These are phyloP conservation scores for Cantharis flavilabris DNA, from an alignment of 2,888 invertebrate species.

Conservation along the genomic window DNA sequence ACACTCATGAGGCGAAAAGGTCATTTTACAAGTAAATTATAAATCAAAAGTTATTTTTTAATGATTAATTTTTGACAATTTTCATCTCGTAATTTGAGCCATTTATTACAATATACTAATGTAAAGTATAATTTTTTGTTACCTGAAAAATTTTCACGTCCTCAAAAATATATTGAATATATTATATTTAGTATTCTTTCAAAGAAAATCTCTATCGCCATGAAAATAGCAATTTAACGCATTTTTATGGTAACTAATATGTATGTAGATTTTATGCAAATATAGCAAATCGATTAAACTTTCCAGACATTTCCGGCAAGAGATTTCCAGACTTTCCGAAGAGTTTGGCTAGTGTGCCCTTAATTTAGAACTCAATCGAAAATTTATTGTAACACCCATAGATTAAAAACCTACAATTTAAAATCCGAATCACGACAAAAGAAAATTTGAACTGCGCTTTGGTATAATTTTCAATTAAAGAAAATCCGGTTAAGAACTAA, in stretches of 20 bases:
- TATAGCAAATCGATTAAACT: background rate
- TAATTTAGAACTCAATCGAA: background rate
- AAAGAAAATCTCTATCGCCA: background rate
- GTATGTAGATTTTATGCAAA: background rate
- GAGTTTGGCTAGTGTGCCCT: background rate
- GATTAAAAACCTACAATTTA: background rate
- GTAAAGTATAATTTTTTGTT: too few species aligned
- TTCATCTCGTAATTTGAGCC: too few species aligned
- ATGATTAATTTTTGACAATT: too few species aligned
- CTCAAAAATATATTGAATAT: too few species aligned
- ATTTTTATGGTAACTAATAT: background rate
- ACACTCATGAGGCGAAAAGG: too few species aligned
- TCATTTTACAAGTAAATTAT: too few species aligned
- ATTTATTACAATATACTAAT: too few species aligned
- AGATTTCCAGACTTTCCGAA: background rate
- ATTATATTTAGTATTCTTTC: background rate
- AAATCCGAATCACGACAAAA: background rate
- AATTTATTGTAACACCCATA: background rate
- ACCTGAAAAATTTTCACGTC: too few species aligned
- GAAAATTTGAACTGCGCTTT: background rate
- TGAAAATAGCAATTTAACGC: background rate
- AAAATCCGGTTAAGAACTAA: background rate
- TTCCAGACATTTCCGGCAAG: background rate
- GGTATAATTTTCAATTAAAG: too few species aligned
- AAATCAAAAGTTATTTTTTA: too few species aligned